A percentile compares a stretch with the other conserved stretches of the same genome.
These are phyloP conservation scores for Malurus melanocephalus DNA, from an alignment of 2,113 vertebrate genomes.

Conservation along the genomic window DNA sequence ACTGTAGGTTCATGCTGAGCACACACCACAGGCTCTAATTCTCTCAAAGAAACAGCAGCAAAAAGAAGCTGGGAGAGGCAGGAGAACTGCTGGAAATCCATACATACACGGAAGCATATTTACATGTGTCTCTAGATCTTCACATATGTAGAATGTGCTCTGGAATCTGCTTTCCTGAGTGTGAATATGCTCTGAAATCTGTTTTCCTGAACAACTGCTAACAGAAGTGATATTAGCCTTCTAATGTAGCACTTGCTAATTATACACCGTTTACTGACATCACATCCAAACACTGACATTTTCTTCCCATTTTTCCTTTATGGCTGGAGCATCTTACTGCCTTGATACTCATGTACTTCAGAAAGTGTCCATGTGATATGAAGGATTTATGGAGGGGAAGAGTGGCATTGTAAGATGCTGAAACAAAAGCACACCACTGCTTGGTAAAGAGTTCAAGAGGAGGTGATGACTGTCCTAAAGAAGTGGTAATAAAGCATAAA, in stretches of 20 bases:
- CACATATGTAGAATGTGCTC: conserved; percentile 13
- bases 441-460: background rate
- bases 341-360: background rate
- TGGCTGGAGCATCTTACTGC: background rate
- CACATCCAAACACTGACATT: background rate
- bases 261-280: conserved; percentile 33
- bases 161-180: conserved; percentile 34
- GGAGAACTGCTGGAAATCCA: background rate
- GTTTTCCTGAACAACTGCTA: conserved; percentile 41
- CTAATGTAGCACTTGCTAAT: conserved; percentile 26
- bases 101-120: background rate
- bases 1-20: background rate
- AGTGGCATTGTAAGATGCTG: background rate
- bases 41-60: background rate
- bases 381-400: background rate
- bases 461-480: background rate
- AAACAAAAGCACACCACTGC: background rate
- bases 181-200: conserved; percentile 44
- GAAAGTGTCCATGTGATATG: background rate
- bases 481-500: background rate
- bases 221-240: conserved; percentile 33
- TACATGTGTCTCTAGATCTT: conserved; percentile 9
- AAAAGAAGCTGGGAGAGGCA: background rate
- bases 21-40: background rate
- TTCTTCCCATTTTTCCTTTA: background rate